Conservation (phyloP, 2,888 invertebrate genomes). For the Periphyllus acericola region DNA sequence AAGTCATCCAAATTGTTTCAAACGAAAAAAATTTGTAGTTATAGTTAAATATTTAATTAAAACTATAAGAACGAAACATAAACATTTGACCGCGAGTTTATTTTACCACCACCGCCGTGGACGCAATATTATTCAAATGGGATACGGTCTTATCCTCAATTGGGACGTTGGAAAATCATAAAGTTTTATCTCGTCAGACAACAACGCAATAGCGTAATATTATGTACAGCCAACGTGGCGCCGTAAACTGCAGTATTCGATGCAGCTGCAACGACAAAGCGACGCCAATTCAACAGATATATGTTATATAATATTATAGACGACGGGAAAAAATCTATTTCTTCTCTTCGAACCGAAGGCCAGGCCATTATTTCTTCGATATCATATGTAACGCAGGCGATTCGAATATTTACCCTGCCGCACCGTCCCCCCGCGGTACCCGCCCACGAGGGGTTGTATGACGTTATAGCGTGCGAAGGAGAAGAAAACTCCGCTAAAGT, state of each 20-base stretch:
- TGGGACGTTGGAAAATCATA: background rate
- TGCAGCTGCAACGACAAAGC: slow-evolving; percentile 38
- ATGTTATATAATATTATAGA: background rate
- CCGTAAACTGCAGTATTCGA: slow-evolving; percentile 28
- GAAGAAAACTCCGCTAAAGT: slow-evolving; percentile 21
- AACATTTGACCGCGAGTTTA: background rate
- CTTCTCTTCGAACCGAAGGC: background rate
- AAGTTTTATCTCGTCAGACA: background rate
- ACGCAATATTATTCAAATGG: background rate
- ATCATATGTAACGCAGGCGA: background rate
- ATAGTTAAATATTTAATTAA: background rate
- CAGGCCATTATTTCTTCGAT: slow-evolving; percentile 5
- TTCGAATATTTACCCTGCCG: background rate
- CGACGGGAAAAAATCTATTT: slow-evolving; percentile 7
- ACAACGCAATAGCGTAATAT: background rate
- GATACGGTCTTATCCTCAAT: background rate
- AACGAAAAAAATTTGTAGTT: background rate
- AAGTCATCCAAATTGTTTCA: background rate
- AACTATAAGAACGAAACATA: background rate
- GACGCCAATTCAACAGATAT: slow-evolving; percentile 27
- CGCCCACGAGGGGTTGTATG: background rate
- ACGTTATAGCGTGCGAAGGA: background rate
- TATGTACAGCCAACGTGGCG: slow-evolving; percentile 10
- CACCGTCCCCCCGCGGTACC: background rate
- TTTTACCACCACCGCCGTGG: background rate